Evolutionary conservation across 1,140 invertebrate genomes (phyloP).

Genomic region (Laupala kohalensis): DNA sequence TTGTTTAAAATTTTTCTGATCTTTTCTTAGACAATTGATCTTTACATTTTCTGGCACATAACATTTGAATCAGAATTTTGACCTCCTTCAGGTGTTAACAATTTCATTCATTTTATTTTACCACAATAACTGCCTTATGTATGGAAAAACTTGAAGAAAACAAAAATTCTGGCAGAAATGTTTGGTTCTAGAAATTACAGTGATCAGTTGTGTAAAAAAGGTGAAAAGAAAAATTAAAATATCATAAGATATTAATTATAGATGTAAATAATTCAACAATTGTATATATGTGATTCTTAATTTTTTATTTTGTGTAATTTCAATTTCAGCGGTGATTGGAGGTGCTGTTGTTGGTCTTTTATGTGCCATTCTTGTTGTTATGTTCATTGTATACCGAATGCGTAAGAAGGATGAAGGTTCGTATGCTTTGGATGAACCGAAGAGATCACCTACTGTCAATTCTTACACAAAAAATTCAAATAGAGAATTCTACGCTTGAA

Average conservation of each 20-base stretch:
- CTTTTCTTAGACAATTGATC: too few species aligned
- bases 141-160: too few species aligned
- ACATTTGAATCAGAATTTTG: too few species aligned
- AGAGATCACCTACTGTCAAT: conserved; percentile 78
- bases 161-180: too few species aligned
- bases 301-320: conserved; percentile 10
- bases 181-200: too few species aligned
- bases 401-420: conserved; percentile 99
- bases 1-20: too few species aligned
- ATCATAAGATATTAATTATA: background rate
- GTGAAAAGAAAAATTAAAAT: background rate
- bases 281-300: background rate
- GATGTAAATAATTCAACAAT: conserved; percentile 2
- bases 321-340: conserved; percentile 84
- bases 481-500: conserved; percentile 90
- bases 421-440: conserved; percentile 93
- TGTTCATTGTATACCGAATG: conserved; percentile 99
- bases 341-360: conserved; percentile 93
- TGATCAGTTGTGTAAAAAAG: too few species aligned
- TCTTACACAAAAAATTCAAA: conserved; percentile 83
- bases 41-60: too few species aligned
- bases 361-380: conserved; percentile 93
- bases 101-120: too few species aligned
- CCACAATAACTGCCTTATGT: too few species aligned
- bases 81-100: too few species aligned